Conservation (phyloP, 2,113 vertebrate species). For the Microtus pennsylvanicus region DNA sequence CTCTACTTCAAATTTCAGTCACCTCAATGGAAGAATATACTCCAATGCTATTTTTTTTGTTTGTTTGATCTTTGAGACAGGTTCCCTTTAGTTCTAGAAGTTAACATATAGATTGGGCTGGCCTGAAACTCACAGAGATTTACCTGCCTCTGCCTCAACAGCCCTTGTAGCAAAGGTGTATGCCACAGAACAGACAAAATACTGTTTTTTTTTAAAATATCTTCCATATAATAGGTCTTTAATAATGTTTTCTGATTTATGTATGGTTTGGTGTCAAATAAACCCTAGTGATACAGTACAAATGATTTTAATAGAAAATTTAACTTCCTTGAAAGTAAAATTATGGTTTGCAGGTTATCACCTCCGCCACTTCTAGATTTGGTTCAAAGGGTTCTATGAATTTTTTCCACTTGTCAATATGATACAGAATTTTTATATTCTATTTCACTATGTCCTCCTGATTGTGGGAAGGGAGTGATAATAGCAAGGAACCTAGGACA, state of each 20-base stretch:
- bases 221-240: conserved; percentile 14
- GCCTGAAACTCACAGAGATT: background rate
- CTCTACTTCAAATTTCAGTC: background rate
- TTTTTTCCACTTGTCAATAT: background rate
- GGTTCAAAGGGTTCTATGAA: background rate
- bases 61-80: background rate
- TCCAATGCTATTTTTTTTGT: background rate
- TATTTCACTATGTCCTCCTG: conserved; percentile 49
- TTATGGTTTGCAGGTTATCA: background rate
- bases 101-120: background rate
- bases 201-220: background rate
- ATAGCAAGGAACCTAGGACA: background rate
- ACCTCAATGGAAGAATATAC: background rate
- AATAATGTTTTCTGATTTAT: background rate
- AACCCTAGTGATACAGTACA: background rate
- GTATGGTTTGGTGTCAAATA: background rate
- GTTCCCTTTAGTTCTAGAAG: background rate
- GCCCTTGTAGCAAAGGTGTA: background rate
- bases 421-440: background rate
- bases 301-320: conserved; percentile 20
- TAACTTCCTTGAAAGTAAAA: conserved; percentile 33
- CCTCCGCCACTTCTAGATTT: background rate
- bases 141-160: background rate
- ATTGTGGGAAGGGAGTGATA: conserved; percentile 7
- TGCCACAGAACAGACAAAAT: background rate